phyloP scores from a whole-genome alignment of 2,888 invertebrate species.

The Drepana falcataria region DNA sequence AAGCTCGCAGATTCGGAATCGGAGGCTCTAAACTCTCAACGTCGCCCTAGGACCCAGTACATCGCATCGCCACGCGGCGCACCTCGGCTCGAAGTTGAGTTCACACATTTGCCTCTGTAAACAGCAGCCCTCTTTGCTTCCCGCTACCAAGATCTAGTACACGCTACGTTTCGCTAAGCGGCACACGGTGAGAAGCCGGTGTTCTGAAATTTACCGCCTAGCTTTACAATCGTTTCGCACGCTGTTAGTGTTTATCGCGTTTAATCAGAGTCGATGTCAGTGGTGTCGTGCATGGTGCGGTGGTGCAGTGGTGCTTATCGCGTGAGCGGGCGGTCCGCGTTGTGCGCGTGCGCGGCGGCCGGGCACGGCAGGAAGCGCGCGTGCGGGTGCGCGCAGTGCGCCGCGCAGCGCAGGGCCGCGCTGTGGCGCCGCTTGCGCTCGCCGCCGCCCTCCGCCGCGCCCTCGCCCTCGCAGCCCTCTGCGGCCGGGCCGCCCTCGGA shows the following conservation, averaged over 20 bases:
- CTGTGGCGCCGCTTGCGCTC: conserved; percentile 81
- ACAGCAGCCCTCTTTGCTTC: too few species aligned
- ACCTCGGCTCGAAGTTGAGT: too few species aligned
- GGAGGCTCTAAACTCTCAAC: neutral
- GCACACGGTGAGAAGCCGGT: neutral
- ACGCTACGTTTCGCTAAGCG: too few species aligned
- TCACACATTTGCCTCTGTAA: too few species aligned
- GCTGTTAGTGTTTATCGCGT: neutral
- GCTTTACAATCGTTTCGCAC: neutral
- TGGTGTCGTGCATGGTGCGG: too few species aligned
- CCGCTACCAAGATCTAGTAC: too few species aligned
- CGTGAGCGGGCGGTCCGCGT: conserved; percentile 65
- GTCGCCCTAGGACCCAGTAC: neutral
- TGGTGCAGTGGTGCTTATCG: conserved; percentile 37
- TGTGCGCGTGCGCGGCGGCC: conserved; percentile 34
- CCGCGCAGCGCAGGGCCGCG: conserved; percentile 54
- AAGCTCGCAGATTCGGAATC: neutral
- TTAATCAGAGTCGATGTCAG: too few species aligned
- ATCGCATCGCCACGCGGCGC: too few species aligned
- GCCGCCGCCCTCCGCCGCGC: conserved; percentile 32
- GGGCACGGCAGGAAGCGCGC: conserved; percentile 74
- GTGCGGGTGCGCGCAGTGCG: conserved; percentile 57
- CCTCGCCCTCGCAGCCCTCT: conserved; percentile 12
- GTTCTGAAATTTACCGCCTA: neutral
- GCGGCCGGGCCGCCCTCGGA: conserved; percentile 12